These are phyloP conservation scores for Indicator maculatus DNA, from an alignment of 2,113 vertebrate genomes.

Conservation along the genomic window DNA sequence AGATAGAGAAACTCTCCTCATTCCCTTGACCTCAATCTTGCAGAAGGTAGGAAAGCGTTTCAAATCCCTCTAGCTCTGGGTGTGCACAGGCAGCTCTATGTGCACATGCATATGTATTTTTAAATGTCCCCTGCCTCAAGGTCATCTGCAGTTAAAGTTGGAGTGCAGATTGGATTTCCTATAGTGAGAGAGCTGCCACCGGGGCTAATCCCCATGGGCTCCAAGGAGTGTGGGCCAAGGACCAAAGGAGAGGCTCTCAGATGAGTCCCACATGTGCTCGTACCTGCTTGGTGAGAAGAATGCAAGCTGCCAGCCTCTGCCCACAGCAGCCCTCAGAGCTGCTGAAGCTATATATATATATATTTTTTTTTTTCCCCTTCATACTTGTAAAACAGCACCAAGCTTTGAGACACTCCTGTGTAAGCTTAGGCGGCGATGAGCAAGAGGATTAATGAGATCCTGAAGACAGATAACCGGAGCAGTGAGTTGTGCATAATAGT, in stretches of 20 bases:
- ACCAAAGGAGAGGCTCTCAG: background rate
- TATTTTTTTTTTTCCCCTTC: background rate
- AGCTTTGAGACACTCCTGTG: background rate
- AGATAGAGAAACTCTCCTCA: background rate
- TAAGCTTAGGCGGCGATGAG: background rate
- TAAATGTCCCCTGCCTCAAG: background rate
- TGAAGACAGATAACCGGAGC: background rate
- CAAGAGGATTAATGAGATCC: background rate
- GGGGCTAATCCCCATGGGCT: background rate
- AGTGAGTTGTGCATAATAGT: background rate
- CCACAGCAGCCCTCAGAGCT: background rate
- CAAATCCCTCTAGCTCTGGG: background rate
- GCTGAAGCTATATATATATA: background rate
- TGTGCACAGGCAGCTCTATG: rapidly evolving
- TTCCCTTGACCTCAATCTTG: background rate
- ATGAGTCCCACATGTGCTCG: rapidly evolving
- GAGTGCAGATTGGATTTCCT: background rate
- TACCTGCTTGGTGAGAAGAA: rapidly evolving
- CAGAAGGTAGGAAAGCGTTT: background rate
- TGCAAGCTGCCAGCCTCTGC: background rate
- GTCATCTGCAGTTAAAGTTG: background rate
- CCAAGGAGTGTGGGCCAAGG: background rate
- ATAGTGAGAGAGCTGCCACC: background rate
- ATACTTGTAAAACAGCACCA: background rate
- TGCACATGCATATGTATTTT: background rate